phyloP scores from a whole-genome alignment of 2,888 invertebrate species.

The Electrophaes corylata region DNA sequence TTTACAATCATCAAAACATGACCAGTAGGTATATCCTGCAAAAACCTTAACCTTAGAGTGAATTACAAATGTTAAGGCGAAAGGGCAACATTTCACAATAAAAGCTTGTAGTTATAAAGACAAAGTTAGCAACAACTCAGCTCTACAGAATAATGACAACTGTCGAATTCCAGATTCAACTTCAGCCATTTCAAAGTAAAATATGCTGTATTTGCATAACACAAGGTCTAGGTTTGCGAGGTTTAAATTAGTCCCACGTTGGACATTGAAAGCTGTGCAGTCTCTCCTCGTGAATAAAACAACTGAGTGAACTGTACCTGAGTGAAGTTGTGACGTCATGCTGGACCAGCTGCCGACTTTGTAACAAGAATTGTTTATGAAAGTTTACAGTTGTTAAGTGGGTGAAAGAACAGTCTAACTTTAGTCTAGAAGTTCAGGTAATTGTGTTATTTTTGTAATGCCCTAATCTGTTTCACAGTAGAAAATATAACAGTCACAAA shows the following conservation, averaged over 20 bases:
- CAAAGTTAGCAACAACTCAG: slow-evolving; percentile 8
- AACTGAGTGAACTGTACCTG: slow-evolving; percentile 14
- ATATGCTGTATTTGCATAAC: not conserved
- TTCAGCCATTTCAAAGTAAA: not conserved
- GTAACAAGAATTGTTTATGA: slow-evolving; percentile 1
- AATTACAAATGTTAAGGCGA: not conserved
- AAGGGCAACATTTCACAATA: not conserved
- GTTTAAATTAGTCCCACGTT: slow-evolving; percentile 3
- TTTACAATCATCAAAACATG: not conserved
- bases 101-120: not conserved
- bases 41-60: not conserved
- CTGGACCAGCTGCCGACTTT: slow-evolving; percentile 12
- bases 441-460: no score
- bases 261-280: slow-evolving; percentile 23
- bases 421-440: not conserved
- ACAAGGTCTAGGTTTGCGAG: not conserved
- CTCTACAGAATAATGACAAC: slow-evolving; percentile 3
- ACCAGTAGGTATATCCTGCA: no score
- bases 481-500: no score
- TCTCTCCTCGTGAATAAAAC: slow-evolving; percentile 29
- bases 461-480: no score
- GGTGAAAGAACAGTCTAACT: not conserved
- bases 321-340: slow-evolving; percentile 22
- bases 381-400: slow-evolving; percentile 3
- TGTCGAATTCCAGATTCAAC: slow-evolving; percentile 7